Conservation (phyloP, 2,113 vertebrate species). For the Mystacornis crossleyi region DNA sequence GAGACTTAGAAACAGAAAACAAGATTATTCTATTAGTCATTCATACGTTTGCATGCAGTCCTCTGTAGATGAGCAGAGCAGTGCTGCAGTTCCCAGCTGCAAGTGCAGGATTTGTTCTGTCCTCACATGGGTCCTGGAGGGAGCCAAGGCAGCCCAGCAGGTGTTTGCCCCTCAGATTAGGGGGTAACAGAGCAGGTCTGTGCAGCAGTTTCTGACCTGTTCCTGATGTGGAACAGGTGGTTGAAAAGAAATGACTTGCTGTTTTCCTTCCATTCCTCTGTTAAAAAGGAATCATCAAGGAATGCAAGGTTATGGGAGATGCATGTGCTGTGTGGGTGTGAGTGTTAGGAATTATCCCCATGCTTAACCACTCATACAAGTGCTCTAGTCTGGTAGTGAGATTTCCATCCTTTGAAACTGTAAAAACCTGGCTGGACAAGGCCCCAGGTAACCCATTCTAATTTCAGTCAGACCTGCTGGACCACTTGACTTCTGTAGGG, state of each 20-base stretch:
- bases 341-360: not conserved
- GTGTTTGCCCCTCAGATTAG: not conserved
- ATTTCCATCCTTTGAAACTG: not conserved
- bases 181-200: not conserved
- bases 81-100: not conserved
- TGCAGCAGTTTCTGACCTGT: not conserved
- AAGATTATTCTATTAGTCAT: not conserved
- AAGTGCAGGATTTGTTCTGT: not conserved
- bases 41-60: fast-evolving
- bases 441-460: not conserved
- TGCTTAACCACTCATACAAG: no score
- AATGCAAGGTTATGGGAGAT: not conserved
- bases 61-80: not conserved
- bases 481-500: not conserved
- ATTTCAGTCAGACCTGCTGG: not conserved
- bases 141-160: not conserved
- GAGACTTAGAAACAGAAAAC: not conserved
- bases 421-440: not conserved
- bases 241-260: not conserved
- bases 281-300: not conserved
- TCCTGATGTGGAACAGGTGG: fast-evolving
- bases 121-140: not conserved
- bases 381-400: not conserved
- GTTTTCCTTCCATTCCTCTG: not conserved
- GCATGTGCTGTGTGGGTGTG: fast-evolving